Conservation (phyloP, 92 coral and sea anemone genomes). For the Nematostella vectensis region DNA sequence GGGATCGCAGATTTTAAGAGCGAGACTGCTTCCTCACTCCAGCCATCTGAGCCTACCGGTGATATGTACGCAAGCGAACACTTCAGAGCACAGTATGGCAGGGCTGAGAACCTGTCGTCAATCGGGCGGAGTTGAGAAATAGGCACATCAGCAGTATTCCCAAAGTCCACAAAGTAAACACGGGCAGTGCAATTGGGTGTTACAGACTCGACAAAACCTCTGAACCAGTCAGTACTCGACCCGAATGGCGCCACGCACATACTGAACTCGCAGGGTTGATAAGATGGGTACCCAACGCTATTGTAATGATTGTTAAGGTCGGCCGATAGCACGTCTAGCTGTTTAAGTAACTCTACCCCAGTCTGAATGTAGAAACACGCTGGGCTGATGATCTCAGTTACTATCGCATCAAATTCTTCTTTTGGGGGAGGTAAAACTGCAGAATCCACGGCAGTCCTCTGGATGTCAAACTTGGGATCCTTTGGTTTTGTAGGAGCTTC, state of each 20-base stretch:
- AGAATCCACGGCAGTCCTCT: constrained; percentile 1
- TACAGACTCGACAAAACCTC: constrained; percentile 41
- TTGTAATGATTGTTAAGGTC: constrained; percentile 38
- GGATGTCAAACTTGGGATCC: not conserved
- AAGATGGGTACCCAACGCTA: constrained; percentile 9
- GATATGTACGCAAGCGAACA: constrained; percentile 51
- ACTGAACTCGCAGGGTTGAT: constrained; percentile 25
- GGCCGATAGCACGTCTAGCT: constrained; percentile 14
- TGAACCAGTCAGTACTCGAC: constrained; percentile 60
- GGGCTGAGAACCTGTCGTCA: constrained; percentile 28
- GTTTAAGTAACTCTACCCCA: constrained; percentile 24
- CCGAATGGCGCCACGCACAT: constrained; percentile 57
- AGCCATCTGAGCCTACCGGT: constrained; percentile 31
- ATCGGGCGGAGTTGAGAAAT: constrained; percentile 48
- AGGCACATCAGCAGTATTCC: constrained; percentile 41
- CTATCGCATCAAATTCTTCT: constrained; percentile 44
- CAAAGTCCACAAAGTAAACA: constrained; percentile 68
- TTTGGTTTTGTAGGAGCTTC: not conserved
- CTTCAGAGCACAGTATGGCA: constrained; percentile 58
- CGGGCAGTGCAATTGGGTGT: constrained; percentile 20
- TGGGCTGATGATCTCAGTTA: constrained; percentile 47
- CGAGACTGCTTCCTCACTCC: constrained; percentile 43
- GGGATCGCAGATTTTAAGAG: constrained; percentile 34
- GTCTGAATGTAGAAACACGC: constrained; percentile 51
- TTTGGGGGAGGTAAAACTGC: not conserved